Base-by-base conservation (phyloP, 2,113 vertebrate genomes). In the Hippopotamus amphibius region DNA sequence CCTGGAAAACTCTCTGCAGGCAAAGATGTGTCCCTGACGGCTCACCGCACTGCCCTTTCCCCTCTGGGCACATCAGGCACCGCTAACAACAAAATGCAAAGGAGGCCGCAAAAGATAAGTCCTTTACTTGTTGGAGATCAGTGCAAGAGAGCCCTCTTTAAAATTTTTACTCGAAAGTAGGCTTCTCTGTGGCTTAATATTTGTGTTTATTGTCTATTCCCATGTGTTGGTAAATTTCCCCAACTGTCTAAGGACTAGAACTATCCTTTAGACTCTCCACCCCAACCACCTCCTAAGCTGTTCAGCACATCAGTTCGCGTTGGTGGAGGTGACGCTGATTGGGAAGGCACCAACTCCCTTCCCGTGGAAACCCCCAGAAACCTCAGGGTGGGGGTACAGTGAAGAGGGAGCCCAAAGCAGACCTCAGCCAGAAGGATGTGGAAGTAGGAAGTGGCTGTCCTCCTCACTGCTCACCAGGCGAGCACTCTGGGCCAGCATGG, bases 401-500 rank as follows among this genome's bases (percentile, higher is more conserved):
- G 6, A n/a, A 66, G 28, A 93, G 19, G 33, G 7, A 46, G 14
- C 43, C 46, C 17, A 69, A 26, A 68, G 17, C 16, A 66, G 13
- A 53, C 57, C 41, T 72, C 33, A 17, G n/a, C 87, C 16, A 1
- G 1, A 41, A n/a, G 55, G 66, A 33, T 30, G 17, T 26, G 21
- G 26, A 33, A 21, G 24, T 30, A 24, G 41, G 55, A 43, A 15
- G 17, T 19, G 48, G 43, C n/a, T 92, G 16, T 21, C 10, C 30
- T 21, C 9, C 15, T 3, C 2, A 3, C 21, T 41, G 48, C 30
- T 68, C 15, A 12, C 16, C 12, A 6, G 6, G 22, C 1, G 8
- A 43, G 12, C 15, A 26, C 19, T 2, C 30, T 11, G 7, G 21
- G 5, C 16, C 12, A 2, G 30, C 0, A 0, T 3, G 5, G 37